Evolutionary conservation across 2,888 invertebrate species (phyloP), one percentile per base, ranked within the genome.

Genomic region (Macrophya alboannulata): DNA sequence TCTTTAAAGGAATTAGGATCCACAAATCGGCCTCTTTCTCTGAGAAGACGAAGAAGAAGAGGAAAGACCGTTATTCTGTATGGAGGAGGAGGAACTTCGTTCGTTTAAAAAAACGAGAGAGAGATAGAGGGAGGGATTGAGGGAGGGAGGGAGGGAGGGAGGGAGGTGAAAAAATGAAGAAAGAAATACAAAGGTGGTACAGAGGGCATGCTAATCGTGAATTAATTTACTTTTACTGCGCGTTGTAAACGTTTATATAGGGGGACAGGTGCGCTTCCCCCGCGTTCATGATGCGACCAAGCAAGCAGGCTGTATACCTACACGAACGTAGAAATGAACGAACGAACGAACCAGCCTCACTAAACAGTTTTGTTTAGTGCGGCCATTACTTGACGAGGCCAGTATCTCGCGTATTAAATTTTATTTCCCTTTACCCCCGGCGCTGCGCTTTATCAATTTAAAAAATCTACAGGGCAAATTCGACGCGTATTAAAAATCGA

Each of bases 171-270:
- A 81, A 62, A 21, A 81, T 72, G 17, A 31, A 31, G 31, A 55
- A 55, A 5, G 10, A n/a, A 40, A 43, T 21, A 43, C n/a, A 77
- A 51, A 51, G 62, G 81, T 62, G 81, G 45, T 59, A 45, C 51
- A 79, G 77, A 37, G 65, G 76, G 86, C 87, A 88, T 90, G 90
- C 91, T 93, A 92, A 93, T 92, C 91, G 92, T 90, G 90, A 92
- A 92, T 93, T 92, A 93, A 93, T 93, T 93, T 91, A 91, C 91
- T 90, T 93, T 93, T 92, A 93, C 92, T 91, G 90, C 90, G 89
- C 88, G 89, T 88, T 91, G 92, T 92, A 92, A 92, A 92, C 91
- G 90, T 92, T 92, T 92, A 92, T 91, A 92, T 91, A 89, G 87
- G 88, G 86, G 68, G 88, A 89, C 91, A 92, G 91, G 92, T 92